These are phyloP conservation scores for Clivina fossor DNA, from an alignment of 2,888 invertebrate genomes.

Conservation along the genomic window DNA sequence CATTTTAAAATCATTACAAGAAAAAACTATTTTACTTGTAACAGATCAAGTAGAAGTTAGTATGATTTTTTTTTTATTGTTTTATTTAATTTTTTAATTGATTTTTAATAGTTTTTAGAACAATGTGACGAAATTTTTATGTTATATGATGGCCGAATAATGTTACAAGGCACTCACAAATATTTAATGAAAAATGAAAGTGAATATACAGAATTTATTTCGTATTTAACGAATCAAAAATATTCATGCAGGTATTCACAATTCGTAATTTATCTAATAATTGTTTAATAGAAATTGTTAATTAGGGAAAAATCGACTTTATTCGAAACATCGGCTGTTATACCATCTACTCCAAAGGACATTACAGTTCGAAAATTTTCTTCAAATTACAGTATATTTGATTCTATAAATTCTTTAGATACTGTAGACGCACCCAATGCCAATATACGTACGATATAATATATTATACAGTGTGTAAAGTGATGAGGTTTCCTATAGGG, in stretches of 20 bases:
- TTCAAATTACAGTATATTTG: conserved; percentile 17
- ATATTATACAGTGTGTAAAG: too few relatives aligned
- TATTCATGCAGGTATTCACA: conserved; percentile 14
- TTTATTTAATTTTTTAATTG: not conserved
- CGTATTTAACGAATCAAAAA: conserved; percentile 37
- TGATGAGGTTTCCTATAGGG: too few relatives aligned
- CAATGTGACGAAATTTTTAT: conserved; percentile 60
- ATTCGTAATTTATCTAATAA: conserved; percentile 16
- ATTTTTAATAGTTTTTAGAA: conserved; percentile 53
- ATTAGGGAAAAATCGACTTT: conserved; percentile 21
- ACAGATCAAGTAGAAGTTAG: conserved; percentile 62
- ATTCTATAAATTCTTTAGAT: conserved; percentile 7
- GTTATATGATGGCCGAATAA: conserved; percentile 58
- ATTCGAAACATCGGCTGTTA: conserved; percentile 7
- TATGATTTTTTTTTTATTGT: not conserved
- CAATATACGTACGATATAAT: not conserved
- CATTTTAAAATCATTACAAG: conserved; percentile 54
- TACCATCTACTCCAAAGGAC: conserved; percentile 6
- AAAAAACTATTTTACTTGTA: conserved; percentile 61
- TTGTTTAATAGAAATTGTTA: not conserved
- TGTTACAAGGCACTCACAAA: conserved; percentile 57
- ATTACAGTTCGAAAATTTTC: conserved; percentile 12
- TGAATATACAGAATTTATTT: conserved; percentile 44
- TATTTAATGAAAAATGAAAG: conserved; percentile 50
- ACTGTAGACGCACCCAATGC: not conserved